Conservation (phyloP, 2,797 vertebrate species). For the Sylvilagus floridanus region DNA sequence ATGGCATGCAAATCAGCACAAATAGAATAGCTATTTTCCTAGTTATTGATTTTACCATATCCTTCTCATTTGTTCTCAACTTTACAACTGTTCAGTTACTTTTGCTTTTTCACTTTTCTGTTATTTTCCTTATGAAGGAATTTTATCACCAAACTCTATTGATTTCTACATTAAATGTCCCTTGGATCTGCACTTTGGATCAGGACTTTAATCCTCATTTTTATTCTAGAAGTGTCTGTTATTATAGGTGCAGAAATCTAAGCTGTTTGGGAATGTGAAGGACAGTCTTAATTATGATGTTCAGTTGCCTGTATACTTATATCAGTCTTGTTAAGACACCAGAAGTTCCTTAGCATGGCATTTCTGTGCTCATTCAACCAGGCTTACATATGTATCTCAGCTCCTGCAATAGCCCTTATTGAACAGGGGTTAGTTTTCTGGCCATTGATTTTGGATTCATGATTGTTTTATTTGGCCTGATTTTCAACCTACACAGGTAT, state of each 20-base stretch:
- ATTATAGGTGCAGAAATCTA: not conserved
- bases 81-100: constrained; percentile 15
- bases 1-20: not conserved
- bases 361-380: not conserved
- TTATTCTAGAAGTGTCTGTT: not conserved
- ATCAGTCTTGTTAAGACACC: not conserved
- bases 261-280: not conserved
- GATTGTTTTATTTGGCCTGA: not conserved
- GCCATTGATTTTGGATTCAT: not conserved
- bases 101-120: not conserved
- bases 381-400: not conserved
- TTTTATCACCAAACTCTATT: not conserved
- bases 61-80: not conserved
- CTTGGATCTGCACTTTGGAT: not conserved
- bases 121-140: not conserved
- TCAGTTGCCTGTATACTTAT: not conserved
- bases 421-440: not conserved
- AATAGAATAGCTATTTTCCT: not conserved
- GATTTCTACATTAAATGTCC: not conserved
- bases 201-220: not conserved
- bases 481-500: not conserved
- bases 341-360: not conserved
- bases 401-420: not conserved
- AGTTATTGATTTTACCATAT: not conserved
- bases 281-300: not conserved